These are phyloP conservation scores for Nycticebus coucang DNA, from an alignment of 2,113 vertebrate genomes.

Conservation along the genomic window DNA sequence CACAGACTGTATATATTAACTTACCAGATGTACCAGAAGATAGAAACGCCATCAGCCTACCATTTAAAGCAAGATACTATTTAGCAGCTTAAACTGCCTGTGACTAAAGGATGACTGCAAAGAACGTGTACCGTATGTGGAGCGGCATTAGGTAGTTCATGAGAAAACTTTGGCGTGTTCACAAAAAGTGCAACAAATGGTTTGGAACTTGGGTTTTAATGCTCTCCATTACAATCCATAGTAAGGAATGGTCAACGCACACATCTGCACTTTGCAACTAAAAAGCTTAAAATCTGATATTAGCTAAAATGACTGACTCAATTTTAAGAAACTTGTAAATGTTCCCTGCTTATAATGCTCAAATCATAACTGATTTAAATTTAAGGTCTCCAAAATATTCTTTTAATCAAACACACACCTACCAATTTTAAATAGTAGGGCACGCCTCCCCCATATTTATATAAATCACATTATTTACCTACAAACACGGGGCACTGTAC, in stretches of 20 bases:
- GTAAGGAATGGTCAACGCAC: background rate
- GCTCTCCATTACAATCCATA: background rate
- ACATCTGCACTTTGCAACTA: conserved; percentile 53
- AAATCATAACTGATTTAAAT: background rate
- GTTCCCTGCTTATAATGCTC: background rate
- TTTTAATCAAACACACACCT: background rate
- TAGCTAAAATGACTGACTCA: background rate
- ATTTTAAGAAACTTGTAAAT: conserved; percentile 25
- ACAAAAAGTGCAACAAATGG: conserved; percentile 39
- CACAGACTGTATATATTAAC: conserved; percentile 79
- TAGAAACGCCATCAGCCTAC: conserved; percentile 76
- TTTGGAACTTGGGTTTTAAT: background rate
- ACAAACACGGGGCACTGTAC: background rate
- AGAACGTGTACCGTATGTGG: conserved; percentile 31
- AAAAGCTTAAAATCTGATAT: background rate
- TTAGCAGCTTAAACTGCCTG: conserved; percentile 75
- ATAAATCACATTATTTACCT: background rate
- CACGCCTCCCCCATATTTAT: background rate
- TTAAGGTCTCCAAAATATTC: background rate
- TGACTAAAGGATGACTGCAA: conserved; percentile 70
- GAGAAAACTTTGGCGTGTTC: conserved; percentile 33
- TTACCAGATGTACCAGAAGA: conserved; percentile 79
- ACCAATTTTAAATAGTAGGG: background rate
- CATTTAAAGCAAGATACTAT: conserved; percentile 75
- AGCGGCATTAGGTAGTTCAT: conserved; percentile 28